Evolutionary conservation across 2,113 vertebrate species (phyloP).

Genomic region (Gymnocephalus cernua): DNA sequence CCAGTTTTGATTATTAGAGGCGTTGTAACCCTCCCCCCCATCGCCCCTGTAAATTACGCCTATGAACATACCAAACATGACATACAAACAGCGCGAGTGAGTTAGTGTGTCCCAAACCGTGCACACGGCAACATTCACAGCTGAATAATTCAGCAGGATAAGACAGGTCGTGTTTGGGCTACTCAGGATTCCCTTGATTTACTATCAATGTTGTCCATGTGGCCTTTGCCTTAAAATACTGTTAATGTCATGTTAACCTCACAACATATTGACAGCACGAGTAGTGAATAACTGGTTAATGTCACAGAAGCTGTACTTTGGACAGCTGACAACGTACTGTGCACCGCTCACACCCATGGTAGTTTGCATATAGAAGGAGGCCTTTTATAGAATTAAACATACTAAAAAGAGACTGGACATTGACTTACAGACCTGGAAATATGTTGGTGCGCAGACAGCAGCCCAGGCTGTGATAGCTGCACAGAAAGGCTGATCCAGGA

Average conservation of each 20-base stretch:
- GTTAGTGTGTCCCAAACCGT: background rate
- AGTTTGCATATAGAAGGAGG: background rate
- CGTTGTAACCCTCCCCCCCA: too few relatives aligned
- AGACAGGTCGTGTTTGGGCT: conserved; percentile 3
- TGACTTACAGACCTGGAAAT: conserved; percentile 57
- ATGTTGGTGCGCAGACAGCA: conserved; percentile 57
- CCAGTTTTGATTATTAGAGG: too few relatives aligned
- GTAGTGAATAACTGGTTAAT: background rate
- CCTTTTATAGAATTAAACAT: background rate
- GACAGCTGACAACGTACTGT: background rate
- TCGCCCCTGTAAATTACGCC: too few relatives aligned
- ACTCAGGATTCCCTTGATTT: background rate
- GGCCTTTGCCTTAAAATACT: background rate
- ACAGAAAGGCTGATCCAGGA: conserved; percentile 6
- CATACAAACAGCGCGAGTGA: background rate
- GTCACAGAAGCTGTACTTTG: background rate
- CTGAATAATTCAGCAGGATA: conserved; percentile 23
- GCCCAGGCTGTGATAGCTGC: conserved; percentile 54
- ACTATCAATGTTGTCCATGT: background rate
- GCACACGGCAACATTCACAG: background rate
- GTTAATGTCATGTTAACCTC: background rate
- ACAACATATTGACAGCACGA: background rate
- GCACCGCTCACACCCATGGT: background rate
- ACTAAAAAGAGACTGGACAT: background rate
- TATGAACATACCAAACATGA: background rate